A percentile compares a stretch with the other conserved stretches of the same genome.
phyloP scores from a whole-genome alignment of 2,888 invertebrate species.

The Emmelina monodactyla region DNA sequence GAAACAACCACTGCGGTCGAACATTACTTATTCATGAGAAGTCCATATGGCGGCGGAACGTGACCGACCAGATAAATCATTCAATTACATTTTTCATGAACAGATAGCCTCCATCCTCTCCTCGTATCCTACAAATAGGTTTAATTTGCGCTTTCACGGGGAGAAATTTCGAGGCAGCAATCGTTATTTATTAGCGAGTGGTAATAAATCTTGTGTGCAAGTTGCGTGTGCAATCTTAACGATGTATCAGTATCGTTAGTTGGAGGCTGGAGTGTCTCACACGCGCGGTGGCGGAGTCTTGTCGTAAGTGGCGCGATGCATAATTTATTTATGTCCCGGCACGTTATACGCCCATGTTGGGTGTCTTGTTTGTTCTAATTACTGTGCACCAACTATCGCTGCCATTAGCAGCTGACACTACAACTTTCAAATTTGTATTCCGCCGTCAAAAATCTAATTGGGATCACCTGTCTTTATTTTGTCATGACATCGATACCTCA shows the following conservation, averaged over 20 bases:
- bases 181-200: conserved; percentile 18
- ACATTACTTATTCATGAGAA: conserved; percentile 65
- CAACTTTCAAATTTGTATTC: no score
- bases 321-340: conserved; percentile 59
- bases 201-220: not conserved
- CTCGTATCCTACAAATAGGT: conserved; percentile 14
- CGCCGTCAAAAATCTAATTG: no score
- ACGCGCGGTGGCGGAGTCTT: conserved; percentile 14
- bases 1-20: conserved; percentile 60
- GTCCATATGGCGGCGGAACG: conserved; percentile 59
- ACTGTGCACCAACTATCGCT: conserved; percentile 21
- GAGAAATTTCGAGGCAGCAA: not conserved
- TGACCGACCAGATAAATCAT: conserved; percentile 61
- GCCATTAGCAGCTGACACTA: no score
- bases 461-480: no score
- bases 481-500: no score
- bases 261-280: conserved; percentile 12
- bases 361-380: conserved; percentile 27
- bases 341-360: conserved; percentile 42
- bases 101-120: conserved; percentile 15
- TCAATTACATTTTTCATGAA: conserved; percentile 59
- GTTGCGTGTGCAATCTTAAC: conserved; percentile 18
- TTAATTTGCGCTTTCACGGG: conserved; percentile 1
- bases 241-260: conserved; percentile 20
- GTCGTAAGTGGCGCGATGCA: conserved; percentile 46